Base-by-base conservation (phyloP, 2,888 invertebrate species). In the Uloborus plumipes region DNA sequence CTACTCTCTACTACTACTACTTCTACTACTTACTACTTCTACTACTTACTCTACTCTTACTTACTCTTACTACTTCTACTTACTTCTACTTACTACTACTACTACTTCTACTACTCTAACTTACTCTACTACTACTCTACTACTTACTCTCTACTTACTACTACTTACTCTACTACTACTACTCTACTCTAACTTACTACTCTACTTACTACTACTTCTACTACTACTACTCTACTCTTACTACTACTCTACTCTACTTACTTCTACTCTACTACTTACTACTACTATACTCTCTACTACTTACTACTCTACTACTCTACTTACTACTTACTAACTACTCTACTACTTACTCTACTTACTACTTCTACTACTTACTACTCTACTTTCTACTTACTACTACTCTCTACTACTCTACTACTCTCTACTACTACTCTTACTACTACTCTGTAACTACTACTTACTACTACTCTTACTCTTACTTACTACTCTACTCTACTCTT, bases 71-170 rank as follows among this genome's bases (percentile, higher is more conserved):
- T 50, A 50, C 51, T 50, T 50, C 11, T 15, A 13, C 51, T 50
- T 50, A 50, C 15, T 13, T 15, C 15, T 50, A 50, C 51, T 50
- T 15, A 13, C 51, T 50, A 50, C 51, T 50, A 13, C 51, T 50
- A 50, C 51, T 50, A 50, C 51, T n/a, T 50, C 51, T 50, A 50
- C 51, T 50, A 50, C 51, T 50, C 15, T 50, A 50, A 11, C 15
- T 50, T 13, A 11, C 15, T 13, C 51, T 50, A 50, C 51, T 50
- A 11, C 15, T 50, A 50, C 51, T 50, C 15, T 15, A 13, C 51
- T 50, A 50, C 51, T 50, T 50, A 50, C 51, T 50, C 51, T 50
- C n/a, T 50, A 50, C 51, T 50, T 50, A 50, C 51, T 50, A 50
- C 51, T 50, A 13, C 11, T 15, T 50, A 50, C 51, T 50, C 11